Percentiles rank a stretch among this genome's conserved stretches.
These are phyloP conservation scores for Toxotes jaculatrix DNA, from an alignment of 2,113 vertebrate genomes.

Conservation along the genomic window DNA sequence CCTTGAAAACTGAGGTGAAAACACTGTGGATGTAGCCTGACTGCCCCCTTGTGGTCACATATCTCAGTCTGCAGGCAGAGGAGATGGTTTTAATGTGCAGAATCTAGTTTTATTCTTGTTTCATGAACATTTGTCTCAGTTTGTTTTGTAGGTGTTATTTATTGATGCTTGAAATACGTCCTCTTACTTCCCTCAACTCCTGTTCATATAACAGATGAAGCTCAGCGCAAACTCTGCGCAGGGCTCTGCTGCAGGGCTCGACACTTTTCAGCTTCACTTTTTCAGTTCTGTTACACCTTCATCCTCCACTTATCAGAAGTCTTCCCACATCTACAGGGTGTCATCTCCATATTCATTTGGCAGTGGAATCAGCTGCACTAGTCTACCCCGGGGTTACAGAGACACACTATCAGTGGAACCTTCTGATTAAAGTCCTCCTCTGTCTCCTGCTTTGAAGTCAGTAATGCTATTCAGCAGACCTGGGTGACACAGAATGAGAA, in stretches of 20 bases:
- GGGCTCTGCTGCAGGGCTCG: not conserved
- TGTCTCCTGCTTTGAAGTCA: constrained; percentile 65
- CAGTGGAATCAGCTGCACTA: constrained; percentile 25
- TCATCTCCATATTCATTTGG: constrained; percentile 59
- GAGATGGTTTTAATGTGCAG: not conserved
- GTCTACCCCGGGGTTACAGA: constrained; percentile 50
- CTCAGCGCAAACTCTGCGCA: not conserved
- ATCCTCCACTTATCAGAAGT: constrained; percentile 7
- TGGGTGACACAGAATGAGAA: constrained; percentile 39
- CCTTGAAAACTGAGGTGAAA: constrained; percentile 10
- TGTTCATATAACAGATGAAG: not conserved
- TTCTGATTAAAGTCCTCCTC: constrained; percentile 62
- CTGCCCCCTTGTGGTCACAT: constrained; percentile 63
- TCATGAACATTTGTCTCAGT: not conserved
- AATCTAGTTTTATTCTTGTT: not conserved
- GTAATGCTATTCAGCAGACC: constrained; percentile 58
- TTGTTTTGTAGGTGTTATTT: not conserved
- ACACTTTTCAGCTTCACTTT: not conserved
- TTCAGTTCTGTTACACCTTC: not conserved
- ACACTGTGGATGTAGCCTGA: not conserved
- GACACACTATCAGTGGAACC: constrained; percentile 9
- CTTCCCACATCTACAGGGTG: constrained; percentile 22
- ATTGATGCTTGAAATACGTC: not conserved
- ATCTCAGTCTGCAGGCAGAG: not conserved
- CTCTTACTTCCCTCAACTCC: not conserved